Conservation (phyloP, 2,113 vertebrate species). For the Illadopsis cleaveri region DNA sequence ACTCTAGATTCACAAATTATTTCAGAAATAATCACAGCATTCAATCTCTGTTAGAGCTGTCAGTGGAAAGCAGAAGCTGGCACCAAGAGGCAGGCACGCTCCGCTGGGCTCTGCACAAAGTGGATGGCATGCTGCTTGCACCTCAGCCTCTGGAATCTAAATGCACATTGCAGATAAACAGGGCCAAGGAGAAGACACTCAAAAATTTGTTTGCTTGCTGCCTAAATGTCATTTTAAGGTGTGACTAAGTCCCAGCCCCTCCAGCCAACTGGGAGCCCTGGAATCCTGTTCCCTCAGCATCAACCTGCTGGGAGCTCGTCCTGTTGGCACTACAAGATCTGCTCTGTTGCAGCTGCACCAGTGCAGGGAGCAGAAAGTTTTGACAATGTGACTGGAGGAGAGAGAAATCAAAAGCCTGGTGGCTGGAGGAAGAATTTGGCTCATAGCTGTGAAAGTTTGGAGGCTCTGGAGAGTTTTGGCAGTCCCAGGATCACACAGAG, state of each 20-base stretch:
- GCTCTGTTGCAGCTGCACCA: not conserved
- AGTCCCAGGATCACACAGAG: not conserved
- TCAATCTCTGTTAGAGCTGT: constrained; percentile 14
- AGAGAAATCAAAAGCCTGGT: not conserved
- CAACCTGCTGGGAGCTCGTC: not conserved
- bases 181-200: not conserved
- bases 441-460: not conserved
- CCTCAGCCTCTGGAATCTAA: not conserved
- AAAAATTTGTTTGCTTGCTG: not conserved
- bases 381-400: not conserved
- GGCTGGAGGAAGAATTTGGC: not conserved
- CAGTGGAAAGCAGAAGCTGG: not conserved
- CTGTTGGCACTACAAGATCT: not conserved
- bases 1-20: not conserved
- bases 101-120: not conserved
- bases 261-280: not conserved
- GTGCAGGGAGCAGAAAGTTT: not conserved
- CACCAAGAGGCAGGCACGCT: not conserved
- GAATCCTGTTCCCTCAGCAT: not conserved
- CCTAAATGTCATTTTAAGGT: not conserved
- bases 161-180: not conserved
- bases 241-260: not conserved
- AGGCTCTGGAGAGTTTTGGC: not conserved
- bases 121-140: not conserved
- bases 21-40: constrained; percentile 31